phyloP scores from a whole-genome alignment of 2,797 vertebrate species.

The Xenentodon cancila region DNA sequence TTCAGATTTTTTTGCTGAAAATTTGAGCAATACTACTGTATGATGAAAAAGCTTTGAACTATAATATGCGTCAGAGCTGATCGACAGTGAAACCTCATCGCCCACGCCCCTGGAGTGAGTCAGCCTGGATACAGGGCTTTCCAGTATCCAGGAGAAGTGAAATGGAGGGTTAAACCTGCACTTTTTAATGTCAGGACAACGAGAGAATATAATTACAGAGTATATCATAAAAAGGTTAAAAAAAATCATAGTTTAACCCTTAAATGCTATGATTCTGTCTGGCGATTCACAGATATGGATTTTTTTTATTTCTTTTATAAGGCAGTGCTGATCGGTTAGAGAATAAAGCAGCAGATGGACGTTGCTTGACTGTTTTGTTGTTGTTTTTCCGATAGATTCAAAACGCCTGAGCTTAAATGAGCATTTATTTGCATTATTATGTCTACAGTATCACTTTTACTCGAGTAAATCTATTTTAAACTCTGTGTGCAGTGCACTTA shows the following conservation, averaged over 20 bases:
- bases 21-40: slow-evolving; percentile 37
- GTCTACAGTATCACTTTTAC: background rate
- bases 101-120: slow-evolving; percentile 46
- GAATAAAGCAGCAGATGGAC: background rate
- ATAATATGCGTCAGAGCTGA: slow-evolving; percentile 63
- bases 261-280: slow-evolving; percentile 42
- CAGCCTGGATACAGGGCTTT: slow-evolving; percentile 41
- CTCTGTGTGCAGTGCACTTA: too few species aligned
- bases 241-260: slow-evolving; percentile 49
- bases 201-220: slow-evolving; percentile 55
- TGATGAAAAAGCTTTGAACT: slow-evolving; percentile 61
- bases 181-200: slow-evolving; percentile 62
- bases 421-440: background rate
- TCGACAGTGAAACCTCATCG: slow-evolving; percentile 36
- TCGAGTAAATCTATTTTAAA: background rate
- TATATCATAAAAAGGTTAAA: slow-evolving; percentile 24
- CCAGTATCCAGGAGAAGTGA: too few species aligned
- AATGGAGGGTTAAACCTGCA: slow-evolving; percentile 64
- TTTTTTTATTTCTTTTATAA: background rate
- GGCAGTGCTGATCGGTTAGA: background rate
- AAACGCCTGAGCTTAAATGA: background rate
- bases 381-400: background rate
- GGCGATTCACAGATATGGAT: background rate
- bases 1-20: slow-evolving; percentile 27
- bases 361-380: too few species aligned